Evolutionary conservation across 2,113 vertebrate species (phyloP).

Genomic region (Chrysemys picta): DNA sequence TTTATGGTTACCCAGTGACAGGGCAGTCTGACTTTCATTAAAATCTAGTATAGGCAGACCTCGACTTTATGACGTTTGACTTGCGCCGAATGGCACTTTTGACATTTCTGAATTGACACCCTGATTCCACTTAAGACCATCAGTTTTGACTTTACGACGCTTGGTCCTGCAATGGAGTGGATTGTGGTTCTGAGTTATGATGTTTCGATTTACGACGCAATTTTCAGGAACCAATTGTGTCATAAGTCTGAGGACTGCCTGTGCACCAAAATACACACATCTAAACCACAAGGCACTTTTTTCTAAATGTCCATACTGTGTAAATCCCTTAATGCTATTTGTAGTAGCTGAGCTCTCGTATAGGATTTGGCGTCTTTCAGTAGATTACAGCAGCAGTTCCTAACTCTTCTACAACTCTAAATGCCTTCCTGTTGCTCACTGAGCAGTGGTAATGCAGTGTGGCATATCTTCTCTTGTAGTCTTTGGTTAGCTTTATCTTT

Average conservation of each 20-base stretch:
- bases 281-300: not conserved
- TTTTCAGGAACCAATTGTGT: too few species aligned
- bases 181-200: too few species aligned
- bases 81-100: too few species aligned
- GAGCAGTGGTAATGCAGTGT: accelerated
- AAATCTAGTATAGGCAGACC: not conserved
- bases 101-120: too few species aligned
- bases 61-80: too few species aligned
- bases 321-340: not conserved
- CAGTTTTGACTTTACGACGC: too few species aligned
- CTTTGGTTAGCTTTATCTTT: not conserved
- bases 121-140: too few species aligned
- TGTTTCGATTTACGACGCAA: too few species aligned
- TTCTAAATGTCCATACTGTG: not conserved
- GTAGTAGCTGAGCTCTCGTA: accelerated
- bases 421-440: not conserved
- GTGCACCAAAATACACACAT: not conserved
- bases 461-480: not conserved
- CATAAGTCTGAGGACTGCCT: too few species aligned
- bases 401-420: not conserved
- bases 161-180: too few species aligned
- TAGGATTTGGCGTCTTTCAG: not conserved
- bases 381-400: not conserved
- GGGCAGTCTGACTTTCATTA: not conserved
- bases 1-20: not conserved